Conservation (phyloP, 2,113 vertebrate species). For the Deroptyus accipitrinus region DNA sequence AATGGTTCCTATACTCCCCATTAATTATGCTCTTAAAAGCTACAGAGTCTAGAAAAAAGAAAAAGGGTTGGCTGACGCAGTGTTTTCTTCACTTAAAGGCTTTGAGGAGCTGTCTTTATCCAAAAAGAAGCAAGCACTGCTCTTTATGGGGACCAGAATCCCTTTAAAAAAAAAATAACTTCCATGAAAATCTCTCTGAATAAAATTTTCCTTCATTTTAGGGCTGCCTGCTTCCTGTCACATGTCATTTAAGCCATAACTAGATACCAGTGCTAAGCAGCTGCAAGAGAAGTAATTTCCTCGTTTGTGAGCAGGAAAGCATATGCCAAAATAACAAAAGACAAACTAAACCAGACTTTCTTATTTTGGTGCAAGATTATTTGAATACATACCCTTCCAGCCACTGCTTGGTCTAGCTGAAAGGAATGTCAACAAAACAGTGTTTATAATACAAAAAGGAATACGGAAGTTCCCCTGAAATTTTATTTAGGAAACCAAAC, state of each 20-base stretch:
- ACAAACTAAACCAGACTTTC: not conserved
- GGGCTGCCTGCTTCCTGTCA: not conserved
- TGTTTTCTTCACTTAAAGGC: not conserved
- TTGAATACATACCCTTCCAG: not conserved
- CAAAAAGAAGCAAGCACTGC: not conserved
- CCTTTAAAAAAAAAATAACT: not conserved
- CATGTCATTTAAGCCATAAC: not conserved
- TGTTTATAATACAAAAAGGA: not conserved
- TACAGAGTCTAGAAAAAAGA: not conserved
- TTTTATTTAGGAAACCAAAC: not conserved
- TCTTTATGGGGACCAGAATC: not conserved
- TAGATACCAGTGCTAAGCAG: not conserved
- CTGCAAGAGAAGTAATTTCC: not conserved
- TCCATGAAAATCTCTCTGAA: not conserved
- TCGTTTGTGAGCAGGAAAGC: not conserved
- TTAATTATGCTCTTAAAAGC: constrained; percentile 21
- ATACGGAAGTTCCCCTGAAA: not conserved
- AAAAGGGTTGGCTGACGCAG: not conserved
- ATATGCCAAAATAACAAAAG: not conserved
- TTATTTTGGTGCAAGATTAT: not conserved
- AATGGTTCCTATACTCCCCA: not conserved
- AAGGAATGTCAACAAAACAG: constrained; percentile 3
- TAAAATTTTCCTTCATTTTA: not conserved
- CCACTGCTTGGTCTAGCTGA: not conserved
- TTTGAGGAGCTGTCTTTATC: not conserved